Percentiles rank a stretch among this genome's conserved stretches.
These are phyloP conservation scores for Phocoena sinus DNA, from an alignment of 2,113 vertebrate species.

Conservation along the genomic window DNA sequence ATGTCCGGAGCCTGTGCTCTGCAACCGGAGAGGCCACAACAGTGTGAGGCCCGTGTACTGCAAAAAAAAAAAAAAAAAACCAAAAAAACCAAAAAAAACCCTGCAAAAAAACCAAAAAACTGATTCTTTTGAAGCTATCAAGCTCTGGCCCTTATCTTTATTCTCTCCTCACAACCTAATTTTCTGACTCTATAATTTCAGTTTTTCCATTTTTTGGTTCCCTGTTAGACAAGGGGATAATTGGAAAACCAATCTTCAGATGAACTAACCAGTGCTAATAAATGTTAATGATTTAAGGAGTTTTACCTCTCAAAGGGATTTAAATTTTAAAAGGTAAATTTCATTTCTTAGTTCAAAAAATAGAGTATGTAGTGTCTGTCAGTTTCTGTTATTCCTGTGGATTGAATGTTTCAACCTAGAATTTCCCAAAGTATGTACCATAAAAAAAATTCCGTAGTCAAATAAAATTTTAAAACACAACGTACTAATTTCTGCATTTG, in stretches of 20 bases:
- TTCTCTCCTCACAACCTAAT: not conserved
- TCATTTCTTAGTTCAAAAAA: constrained; percentile 36
- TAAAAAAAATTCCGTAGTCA: not conserved
- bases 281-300: constrained; percentile 33
- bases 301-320: constrained; percentile 31
- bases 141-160: not conserved
- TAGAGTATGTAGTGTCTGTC: not conserved
- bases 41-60: too few relatives aligned
- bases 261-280: constrained; percentile 17
- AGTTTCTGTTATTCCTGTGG: not conserved
- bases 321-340: constrained; percentile 54
- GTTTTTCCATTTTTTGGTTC: not conserved
- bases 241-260: constrained; percentile 32
- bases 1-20: too few relatives aligned
- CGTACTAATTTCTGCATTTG: not conserved
- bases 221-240: constrained; percentile 21
- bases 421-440: not conserved
- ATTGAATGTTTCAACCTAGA: constrained; percentile 21
- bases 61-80: too few relatives aligned
- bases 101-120: too few relatives aligned
- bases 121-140: not conserved
- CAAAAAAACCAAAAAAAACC: too few relatives aligned
- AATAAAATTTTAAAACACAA: not conserved
- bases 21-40: too few relatives aligned
- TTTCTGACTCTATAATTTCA: not conserved